Evolutionary conservation across 37 sponge, comb jelly and placozoan genomes (phyloP), one percentile per base, ranked within the genome.

Genomic region (Corticium candelabrum): DNA sequence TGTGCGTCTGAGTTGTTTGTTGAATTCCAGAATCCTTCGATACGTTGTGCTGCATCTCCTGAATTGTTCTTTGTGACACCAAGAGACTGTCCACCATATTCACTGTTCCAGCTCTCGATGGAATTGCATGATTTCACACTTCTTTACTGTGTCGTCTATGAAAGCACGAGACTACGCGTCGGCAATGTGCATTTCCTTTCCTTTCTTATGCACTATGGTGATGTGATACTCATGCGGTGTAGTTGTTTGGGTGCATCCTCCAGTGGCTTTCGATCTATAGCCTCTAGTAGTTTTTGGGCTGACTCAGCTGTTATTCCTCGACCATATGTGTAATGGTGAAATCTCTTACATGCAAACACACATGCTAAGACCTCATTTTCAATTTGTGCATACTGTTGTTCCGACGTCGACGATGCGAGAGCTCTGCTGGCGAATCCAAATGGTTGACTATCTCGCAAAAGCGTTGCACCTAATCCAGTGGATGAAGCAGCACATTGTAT

Each of bases 251-350:
- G 77, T 76, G 77, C 77, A 34, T 36, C 40, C 34, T 34, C 11
- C 40, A 76, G 39, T 38, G 38, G 40, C 77, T 76, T 76, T 31
- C 39, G 5, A 31, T 41, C 30, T 37, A n/a, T n/a, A n/a, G n/a
- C n/a, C n/a, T n/a, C n/a, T n/a, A n/a, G n/a, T n/a, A n/a, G n/a
- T 31, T 81, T 81, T 1, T 80, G 81, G 81, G 69, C 81, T 30
- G 81, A 67, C 7, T 75, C 41, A 41, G 41, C 75, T 7, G 3
- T 35, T 31, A 81, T 76, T 11, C 74, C 43, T 0, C 40, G 74
- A 33, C 82, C 82, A 75, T 75, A 81, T 31, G 74, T 3, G 74
- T 75, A 75, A 34, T 81, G 82, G 31, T 33, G 30, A 3, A 78
- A 78, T 68, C 68, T 68, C 68, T 78, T 68, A 30, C 32, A 29